These are phyloP conservation scores for Halichondria panicea DNA, from an alignment of 37 sponge, comb jelly and placozoan genomes.

Conservation along the genomic window DNA sequence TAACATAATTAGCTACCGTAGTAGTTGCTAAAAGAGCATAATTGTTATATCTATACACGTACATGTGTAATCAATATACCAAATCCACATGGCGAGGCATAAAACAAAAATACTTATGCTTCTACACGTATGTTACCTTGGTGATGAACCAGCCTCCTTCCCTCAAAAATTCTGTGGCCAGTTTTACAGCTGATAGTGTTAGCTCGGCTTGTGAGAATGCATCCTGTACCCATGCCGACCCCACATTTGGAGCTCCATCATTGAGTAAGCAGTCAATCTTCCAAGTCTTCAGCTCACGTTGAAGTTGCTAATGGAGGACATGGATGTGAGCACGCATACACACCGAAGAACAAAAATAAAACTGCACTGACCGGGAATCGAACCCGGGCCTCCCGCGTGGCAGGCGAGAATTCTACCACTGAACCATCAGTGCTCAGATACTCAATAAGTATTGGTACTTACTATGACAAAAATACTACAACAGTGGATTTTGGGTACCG, in stretches of 20 bases:
- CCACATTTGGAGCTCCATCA: constrained; percentile 99
- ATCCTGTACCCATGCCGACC: constrained; percentile 95
- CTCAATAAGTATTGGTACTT: too few relatives aligned
- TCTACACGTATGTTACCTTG: constrained; percentile 74
- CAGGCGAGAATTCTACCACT: constrained; percentile 80
- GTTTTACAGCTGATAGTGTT: constrained; percentile 83
- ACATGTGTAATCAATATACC: too few relatives aligned
- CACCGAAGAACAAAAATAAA: constrained; percentile 22
- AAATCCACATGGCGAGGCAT: too few relatives aligned
- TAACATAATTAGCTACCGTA: background rate
- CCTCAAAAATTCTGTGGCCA: constrained; percentile 87
- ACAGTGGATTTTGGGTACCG: too few relatives aligned
- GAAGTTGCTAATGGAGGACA: constrained; percentile 79
- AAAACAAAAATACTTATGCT: background rate
- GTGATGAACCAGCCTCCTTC: constrained; percentile 94
- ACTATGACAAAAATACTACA: too few relatives aligned
- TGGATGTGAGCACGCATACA: background rate
- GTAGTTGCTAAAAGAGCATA: too few relatives aligned
- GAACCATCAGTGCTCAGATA: constrained; percentile 69
- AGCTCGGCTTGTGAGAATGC: constrained; percentile 92
- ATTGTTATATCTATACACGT: too few relatives aligned
- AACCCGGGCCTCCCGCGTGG: constrained; percentile 77
- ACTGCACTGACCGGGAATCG: constrained; percentile 71
- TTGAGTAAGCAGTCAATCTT: constrained; percentile 95
- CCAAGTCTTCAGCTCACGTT: constrained; percentile 84